Percentiles rank a stretch among this genome's conserved stretches.
phyloP scores from a whole-genome alignment of 2,113 vertebrate genomes.

The Motacilla tschutschensis region DNA sequence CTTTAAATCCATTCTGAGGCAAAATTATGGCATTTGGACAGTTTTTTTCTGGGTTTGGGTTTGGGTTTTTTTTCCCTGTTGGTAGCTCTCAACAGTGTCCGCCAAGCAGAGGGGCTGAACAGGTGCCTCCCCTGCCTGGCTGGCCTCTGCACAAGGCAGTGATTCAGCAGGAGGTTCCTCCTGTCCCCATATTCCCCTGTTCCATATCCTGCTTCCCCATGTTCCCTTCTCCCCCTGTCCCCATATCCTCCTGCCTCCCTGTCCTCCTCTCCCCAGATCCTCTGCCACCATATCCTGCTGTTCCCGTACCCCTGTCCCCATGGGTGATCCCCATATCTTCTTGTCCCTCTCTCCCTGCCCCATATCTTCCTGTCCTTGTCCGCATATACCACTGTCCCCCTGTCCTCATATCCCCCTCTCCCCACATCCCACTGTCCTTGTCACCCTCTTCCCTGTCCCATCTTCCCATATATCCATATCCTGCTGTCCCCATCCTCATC shows the following conservation, averaged over 20 bases:
- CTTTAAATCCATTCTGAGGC: background rate
- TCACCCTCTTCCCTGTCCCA: background rate
- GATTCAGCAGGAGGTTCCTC: background rate
- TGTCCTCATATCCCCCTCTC: too few relatives aligned
- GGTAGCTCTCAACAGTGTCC: too few relatives aligned
- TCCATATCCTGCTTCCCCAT: too few relatives aligned
- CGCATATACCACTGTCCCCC: background rate
- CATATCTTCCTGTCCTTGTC: background rate
- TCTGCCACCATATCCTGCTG: background rate
- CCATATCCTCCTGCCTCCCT: background rate
- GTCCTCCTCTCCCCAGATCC: background rate
- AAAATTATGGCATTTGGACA: background rate
- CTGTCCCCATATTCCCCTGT: background rate
- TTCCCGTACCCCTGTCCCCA: too few relatives aligned
- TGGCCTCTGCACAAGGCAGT: fast-evolving
- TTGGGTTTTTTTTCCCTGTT: background rate
- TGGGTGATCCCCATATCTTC: background rate
- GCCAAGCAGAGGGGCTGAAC: fast-evolving
- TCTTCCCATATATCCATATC: background rate
- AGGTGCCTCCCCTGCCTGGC: background rate
- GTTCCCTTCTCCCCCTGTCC: background rate
- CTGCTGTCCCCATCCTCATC: background rate
- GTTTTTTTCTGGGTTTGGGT: background rate
- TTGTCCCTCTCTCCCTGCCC: background rate
- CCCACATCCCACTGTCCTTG: too few relatives aligned